A percentile compares a stretch with the other conserved stretches of the same genome.
phyloP scores from a whole-genome alignment of 30 jellyfish, hydroid and myxozoan species.

The Mastigias papua region DNA sequence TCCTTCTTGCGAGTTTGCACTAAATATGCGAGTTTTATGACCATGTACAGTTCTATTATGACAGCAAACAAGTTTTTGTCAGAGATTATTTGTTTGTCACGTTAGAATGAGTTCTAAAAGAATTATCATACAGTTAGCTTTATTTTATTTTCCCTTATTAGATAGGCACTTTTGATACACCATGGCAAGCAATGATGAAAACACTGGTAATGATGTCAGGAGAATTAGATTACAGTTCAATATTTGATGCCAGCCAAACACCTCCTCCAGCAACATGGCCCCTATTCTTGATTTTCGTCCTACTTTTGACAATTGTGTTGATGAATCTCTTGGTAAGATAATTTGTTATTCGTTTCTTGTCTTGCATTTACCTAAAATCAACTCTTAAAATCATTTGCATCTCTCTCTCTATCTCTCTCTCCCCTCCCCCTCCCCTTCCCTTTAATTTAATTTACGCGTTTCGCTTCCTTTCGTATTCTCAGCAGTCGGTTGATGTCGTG shows the following conservation, averaged over 20 bases:
- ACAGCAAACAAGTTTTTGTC: no score
- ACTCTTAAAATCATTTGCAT: not conserved
- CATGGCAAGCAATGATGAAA: constrained; percentile 78
- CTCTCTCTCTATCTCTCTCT: no score
- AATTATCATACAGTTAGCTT: no score
- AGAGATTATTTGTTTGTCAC: no score
- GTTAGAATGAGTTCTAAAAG: no score
- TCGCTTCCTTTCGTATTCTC: no score
- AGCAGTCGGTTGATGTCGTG: no score
- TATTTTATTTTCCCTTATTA: constrained; percentile 6
- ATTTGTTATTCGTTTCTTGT: not conserved
- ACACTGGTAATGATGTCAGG: constrained; percentile 97
- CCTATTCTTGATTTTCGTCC: constrained; percentile 68
- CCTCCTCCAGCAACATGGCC: constrained; percentile 88
- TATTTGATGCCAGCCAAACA: constrained; percentile 51
- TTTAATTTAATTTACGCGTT: no score
- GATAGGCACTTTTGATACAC: constrained; percentile 85
- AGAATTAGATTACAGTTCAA: constrained; percentile 79
- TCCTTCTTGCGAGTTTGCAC: no score
- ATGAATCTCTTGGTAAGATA: constrained; percentile 87
- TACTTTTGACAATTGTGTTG: constrained; percentile 77
- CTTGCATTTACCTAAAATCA: not conserved
- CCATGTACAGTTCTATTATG: no score
- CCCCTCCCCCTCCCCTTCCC: no score
- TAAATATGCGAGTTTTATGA: no score